phyloP scores from a whole-genome alignment of 2,797 vertebrate species.

The Esox lucius region DNA sequence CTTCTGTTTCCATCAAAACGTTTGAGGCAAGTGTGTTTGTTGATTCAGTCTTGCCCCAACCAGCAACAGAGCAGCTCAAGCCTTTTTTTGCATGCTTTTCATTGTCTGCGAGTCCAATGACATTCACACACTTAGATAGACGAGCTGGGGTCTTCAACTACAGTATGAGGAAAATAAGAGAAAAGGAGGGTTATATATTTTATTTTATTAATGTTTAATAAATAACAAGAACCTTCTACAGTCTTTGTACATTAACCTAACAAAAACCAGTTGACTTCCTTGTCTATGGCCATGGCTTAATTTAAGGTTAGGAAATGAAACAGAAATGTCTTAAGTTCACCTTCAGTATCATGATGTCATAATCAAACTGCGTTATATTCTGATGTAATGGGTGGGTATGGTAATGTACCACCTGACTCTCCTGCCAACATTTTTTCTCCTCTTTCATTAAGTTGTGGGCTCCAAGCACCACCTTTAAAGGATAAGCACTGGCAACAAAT shows the following conservation, averaged over 20 bases:
- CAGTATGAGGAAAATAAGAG: too few relatives aligned
- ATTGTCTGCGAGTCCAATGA: constrained; percentile 49
- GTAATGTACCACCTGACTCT: constrained; percentile 39
- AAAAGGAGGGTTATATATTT: too few relatives aligned
- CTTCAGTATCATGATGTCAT: constrained; percentile 75
- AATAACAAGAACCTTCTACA: too few relatives aligned
- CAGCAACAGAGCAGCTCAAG: constrained; percentile 58
- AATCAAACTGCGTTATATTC: accelerated
- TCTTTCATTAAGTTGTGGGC: constrained; percentile 55
- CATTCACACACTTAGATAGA: constrained; percentile 52
- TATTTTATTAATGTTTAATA: too few relatives aligned
- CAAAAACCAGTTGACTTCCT: too few relatives aligned
- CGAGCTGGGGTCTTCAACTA: constrained; percentile 58
- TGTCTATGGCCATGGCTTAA: too few relatives aligned
- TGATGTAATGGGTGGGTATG: constrained; percentile 29
- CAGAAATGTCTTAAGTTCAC: constrained; percentile 37
- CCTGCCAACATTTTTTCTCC: constrained; percentile 63
- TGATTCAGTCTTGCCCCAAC: constrained; percentile 57
- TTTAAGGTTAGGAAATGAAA: background rate
- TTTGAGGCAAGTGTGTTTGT: accelerated
- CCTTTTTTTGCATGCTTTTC: constrained; percentile 14
- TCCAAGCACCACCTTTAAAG: constrained; percentile 61
- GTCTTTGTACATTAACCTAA: too few relatives aligned
- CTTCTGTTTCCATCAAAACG: constrained; percentile 55
- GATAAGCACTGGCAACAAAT: background rate